phyloP scores from a whole-genome alignment of 2,888 invertebrate genomes.

The Spodoptera littoralis region DNA sequence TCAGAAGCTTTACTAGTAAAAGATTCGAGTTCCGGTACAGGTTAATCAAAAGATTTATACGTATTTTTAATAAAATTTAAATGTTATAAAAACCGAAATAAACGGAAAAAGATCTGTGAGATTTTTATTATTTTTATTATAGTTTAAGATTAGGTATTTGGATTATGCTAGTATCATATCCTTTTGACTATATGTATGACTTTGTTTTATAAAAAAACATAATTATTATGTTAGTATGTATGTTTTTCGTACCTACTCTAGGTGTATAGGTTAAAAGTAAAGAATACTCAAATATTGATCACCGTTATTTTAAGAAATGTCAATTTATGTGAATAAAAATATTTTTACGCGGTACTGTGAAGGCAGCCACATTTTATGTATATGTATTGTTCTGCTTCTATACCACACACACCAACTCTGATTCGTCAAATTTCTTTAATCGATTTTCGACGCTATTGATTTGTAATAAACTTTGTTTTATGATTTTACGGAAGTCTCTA shows the following conservation, averaged over 20 bases:
- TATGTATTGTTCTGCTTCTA: constrained; percentile 10
- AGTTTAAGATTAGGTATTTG: constrained; percentile 31
- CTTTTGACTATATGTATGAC: constrained; percentile 15
- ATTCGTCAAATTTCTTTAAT: too few species aligned
- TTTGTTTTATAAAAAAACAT: constrained; percentile 14
- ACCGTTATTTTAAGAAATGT: constrained; percentile 50
- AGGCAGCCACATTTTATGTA: constrained; percentile 10
- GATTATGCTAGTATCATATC: constrained; percentile 27
- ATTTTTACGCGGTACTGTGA: constrained; percentile 28
- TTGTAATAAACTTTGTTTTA: too few species aligned
- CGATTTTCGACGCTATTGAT: too few species aligned
- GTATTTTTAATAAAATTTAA: constrained; percentile 48
- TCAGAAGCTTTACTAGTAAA: constrained; percentile 77
- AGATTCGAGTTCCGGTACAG: constrained; percentile 73
- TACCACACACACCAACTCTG: too few species aligned
- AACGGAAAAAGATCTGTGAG: constrained; percentile 49
- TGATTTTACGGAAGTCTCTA: too few species aligned
- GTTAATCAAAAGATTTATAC: constrained; percentile 58
- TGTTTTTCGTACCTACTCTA: constrained; percentile 38
- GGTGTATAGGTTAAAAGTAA: constrained; percentile 42
- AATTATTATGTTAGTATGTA: constrained; percentile 28
- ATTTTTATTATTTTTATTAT: constrained; percentile 52
- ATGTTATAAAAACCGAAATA: constrained; percentile 59
- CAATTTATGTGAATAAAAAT: constrained; percentile 48
- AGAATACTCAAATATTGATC: constrained; percentile 54